Percentiles rank a stretch among this genome's conserved stretches.
phyloP scores from a whole-genome alignment of 1,140 invertebrate species.

The Bombus sibiricus region DNA sequence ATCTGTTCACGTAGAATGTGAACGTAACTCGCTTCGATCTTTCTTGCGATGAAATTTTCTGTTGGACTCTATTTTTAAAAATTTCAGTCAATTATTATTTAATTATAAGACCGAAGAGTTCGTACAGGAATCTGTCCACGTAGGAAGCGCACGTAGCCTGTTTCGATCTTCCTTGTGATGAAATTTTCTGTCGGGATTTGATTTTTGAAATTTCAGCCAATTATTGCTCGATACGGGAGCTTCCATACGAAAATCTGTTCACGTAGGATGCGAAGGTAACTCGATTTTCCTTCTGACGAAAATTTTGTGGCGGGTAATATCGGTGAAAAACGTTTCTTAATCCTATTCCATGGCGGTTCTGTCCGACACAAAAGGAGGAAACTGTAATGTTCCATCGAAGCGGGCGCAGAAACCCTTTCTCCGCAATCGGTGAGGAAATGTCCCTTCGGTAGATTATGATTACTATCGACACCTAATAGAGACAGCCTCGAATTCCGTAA shows the following conservation, averaged over 20 bases:
- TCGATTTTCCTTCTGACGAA: not conserved
- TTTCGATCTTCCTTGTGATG: not conserved
- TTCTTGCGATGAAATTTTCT: no score
- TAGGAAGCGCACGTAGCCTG: not conserved
- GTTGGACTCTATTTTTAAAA: not conserved
- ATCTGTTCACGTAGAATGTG: not conserved
- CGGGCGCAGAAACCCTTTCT: conserved; percentile 34
- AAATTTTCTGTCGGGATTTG: not conserved
- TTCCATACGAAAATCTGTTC: not conserved
- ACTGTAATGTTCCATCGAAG: conserved; percentile 36
- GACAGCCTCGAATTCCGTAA: conserved; percentile 18
- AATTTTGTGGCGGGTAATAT: not conserved
- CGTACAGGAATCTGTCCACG: not conserved
- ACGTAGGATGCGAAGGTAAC: conserved; percentile 1
- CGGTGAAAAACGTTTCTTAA: conserved; percentile 47
- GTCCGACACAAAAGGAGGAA: conserved; percentile 42
- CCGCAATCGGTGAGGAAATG: not conserved
- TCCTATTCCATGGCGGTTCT: conserved; percentile 27
- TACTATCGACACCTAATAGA: conserved; percentile 53
- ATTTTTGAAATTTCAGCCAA: not conserved
- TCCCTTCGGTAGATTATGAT: conserved; percentile 32
- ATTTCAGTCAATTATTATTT: not conserved
- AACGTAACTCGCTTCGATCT: no score
- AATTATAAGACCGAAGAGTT: not conserved
- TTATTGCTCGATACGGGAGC: not conserved